These are phyloP conservation scores for Schizopygopsis malacanthus DNA, from an alignment of 2,797 vertebrate genomes.

Conservation along the genomic window DNA sequence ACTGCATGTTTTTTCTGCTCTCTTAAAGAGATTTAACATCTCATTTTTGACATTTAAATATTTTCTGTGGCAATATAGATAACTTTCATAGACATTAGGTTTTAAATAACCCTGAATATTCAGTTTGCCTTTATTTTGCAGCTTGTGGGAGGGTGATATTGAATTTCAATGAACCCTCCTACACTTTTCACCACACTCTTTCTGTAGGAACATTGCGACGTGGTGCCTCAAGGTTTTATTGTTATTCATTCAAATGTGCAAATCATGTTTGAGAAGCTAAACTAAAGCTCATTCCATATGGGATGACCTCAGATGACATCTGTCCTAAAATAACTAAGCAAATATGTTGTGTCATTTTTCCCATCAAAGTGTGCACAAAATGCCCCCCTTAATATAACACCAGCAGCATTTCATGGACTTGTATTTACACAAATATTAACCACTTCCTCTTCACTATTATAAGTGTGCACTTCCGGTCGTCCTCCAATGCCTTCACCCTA, in stretches of 20 bases:
- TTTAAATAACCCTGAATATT: background rate
- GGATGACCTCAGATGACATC: background rate
- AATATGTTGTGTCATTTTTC: background rate
- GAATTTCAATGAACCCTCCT: background rate
- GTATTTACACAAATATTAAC: conserved; percentile 8
- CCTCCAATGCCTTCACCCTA: conserved; percentile 50
- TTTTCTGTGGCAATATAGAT: background rate
- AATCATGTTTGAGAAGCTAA: background rate
- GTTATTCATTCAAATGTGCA: conserved; percentile 11
- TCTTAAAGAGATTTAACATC: background rate
- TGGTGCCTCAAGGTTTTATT: background rate
- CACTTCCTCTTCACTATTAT: conserved; percentile 21
- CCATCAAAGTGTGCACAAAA: background rate
- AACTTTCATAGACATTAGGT: background rate
- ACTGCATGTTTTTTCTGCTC: background rate
- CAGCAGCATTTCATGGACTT: background rate
- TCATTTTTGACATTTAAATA: background rate
- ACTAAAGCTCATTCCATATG: background rate
- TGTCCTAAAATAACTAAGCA: background rate
- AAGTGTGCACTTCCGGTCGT: conserved; percentile 2
- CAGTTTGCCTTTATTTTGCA: background rate
- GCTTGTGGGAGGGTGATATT: background rate
- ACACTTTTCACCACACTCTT: conserved; percentile 19
- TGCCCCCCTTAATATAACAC: background rate
- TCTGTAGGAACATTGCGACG: background rate